Base-by-base conservation (phyloP, 53 echinoderm and acorn worm genomes). In the Echinometra lucunter region DNA sequence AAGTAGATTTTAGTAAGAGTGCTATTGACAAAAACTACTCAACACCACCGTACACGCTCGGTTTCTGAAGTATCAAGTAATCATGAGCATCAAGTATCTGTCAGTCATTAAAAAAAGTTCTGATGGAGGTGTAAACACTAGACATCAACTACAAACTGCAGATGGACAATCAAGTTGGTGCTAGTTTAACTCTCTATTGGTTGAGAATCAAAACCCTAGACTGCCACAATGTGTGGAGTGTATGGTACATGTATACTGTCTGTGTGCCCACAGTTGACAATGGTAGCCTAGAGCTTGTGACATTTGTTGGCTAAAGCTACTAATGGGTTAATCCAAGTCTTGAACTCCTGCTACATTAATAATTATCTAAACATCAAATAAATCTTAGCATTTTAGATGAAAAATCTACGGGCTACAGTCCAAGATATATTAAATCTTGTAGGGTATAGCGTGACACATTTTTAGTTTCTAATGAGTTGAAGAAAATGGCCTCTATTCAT, bases 1-100 rank as follows among this genome's bases (percentile, higher is more conserved):
- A 28, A 49, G 44, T 85, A 85, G 19, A 85, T n/a, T 74, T 85
- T 12, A 85, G n/a, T 85, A 47, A 47, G 49, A 85, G 85, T 85
- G 85, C 53, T 85, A 85, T 85, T 1, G 49, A 27, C 19, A 78
- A 42, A 78, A 38, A 44, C 19, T 6, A 85, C 45, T 38, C 13
- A 44, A 18, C 49, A 27, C 30, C 85, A 28, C 45, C 13, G 85
- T 85, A 85, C 6, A 21, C 85, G n/a, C n/a, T n/a, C 42, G 28
- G 9, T 85, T 85, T 30, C 19, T 28, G 49, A 85, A n/a, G 11
- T n/a, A 49, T 30, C 27, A 85, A 10, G 15, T 21, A 78, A 42
- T 78, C 42, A n/a, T n/a, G n/a, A 6, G 78, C 78, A 42, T 3
- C 78, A 42, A 38, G 42, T 4, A 78, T 78, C 38, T 23, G 21